Percentiles rank a stretch among this genome's conserved stretches.
Evolutionary conservation across 92 coral and sea anemone genomes (phyloP).

Genomic region (Porites evermanni): DNA sequence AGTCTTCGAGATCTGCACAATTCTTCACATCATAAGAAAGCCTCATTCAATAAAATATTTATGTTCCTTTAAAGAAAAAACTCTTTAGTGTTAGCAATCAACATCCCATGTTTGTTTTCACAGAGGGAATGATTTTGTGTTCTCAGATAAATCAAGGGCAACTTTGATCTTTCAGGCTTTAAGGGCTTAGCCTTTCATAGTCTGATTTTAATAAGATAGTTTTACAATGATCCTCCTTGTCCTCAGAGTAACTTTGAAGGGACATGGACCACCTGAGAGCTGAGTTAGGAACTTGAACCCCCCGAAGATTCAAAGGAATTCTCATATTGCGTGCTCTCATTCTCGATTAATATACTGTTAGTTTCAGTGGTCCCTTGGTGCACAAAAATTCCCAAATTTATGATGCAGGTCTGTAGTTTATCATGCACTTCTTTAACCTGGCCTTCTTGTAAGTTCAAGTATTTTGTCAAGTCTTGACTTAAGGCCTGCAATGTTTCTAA

Average conservation of each 20-base stretch:
- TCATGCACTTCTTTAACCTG: conserved; percentile 9
- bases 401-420: conserved; percentile 12
- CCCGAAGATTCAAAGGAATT: conserved; percentile 45
- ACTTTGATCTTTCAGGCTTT: too few relatives aligned
- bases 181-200: too few relatives aligned
- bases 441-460: neutral
- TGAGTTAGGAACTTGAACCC: conserved; percentile 22
- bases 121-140: too few relatives aligned
- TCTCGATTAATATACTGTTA: neutral
- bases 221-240: neutral
- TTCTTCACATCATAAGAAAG: too few relatives aligned
- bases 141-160: too few relatives aligned
- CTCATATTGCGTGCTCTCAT: neutral
- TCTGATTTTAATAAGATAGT: neutral
- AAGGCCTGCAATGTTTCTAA: conserved; percentile 12
- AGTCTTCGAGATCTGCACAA: too few relatives aligned
- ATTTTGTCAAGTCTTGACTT: neutral
- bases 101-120: too few relatives aligned
- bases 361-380: conserved; percentile 8
- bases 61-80: too few relatives aligned
- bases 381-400: conserved; percentile 7
- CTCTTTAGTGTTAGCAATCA: too few relatives aligned
- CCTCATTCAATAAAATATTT: too few relatives aligned
- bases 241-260: too few relatives aligned
- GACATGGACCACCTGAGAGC: neutral